phyloP scores from a whole-genome alignment of 2,888 invertebrate genomes.

The Nomada goodeniana region DNA sequence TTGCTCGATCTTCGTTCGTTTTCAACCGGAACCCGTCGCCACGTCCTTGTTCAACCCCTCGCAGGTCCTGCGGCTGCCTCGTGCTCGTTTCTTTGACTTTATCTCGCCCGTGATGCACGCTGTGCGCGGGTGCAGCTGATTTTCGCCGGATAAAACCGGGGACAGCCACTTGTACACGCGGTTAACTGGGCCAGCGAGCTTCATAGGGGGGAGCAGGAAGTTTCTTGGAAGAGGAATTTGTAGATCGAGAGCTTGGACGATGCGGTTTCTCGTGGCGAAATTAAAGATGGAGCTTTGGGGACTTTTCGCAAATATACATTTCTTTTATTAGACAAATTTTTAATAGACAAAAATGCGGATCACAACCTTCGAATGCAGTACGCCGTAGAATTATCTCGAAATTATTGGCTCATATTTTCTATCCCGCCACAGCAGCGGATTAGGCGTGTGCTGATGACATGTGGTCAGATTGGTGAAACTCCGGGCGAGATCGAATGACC shows the following conservation, averaged over 20 bases:
- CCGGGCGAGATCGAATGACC: constrained; percentile 75
- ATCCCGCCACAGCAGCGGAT: constrained; percentile 29
- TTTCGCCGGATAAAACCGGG: constrained; percentile 75
- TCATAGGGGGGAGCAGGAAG: constrained; percentile 7
- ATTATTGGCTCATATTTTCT: neutral
- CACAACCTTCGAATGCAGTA: no score
- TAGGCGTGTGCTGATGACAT: constrained; percentile 73
- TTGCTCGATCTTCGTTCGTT: constrained; percentile 56
- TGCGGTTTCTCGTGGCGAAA: neutral
- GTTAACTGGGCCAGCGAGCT: constrained; percentile 16
- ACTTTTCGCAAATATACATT: no score
- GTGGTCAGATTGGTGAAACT: constrained; percentile 70
- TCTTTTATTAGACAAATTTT: no score
- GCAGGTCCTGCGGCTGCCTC: neutral
- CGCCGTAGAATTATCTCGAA: no score
- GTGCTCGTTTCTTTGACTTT: constrained; percentile 57
- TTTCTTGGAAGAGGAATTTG: constrained; percentile 19
- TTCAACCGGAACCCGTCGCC: constrained; percentile 5
- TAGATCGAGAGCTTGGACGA: neutral
- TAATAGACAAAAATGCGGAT: no score
- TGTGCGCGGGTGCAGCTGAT: constrained; percentile 79
- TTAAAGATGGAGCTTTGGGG: neutral
- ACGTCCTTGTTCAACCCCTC: constrained; percentile 41
- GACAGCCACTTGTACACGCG: constrained; percentile 43
- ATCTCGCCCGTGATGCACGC: constrained; percentile 72